Conservation (phyloP, 2,888 invertebrate genomes). For the Xanthostigma xanthostigma region DNA sequence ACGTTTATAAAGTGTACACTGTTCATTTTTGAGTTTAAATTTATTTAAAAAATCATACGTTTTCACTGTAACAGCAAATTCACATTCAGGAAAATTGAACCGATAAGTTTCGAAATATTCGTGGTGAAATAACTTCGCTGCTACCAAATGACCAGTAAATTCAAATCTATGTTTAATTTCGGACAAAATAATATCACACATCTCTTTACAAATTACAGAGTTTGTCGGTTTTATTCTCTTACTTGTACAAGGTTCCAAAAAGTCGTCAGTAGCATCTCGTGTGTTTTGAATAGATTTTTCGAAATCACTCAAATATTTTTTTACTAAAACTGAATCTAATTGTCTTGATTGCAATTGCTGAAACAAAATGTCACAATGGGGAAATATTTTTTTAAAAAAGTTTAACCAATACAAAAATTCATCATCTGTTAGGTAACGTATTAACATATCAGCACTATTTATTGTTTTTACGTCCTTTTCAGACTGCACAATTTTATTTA, state of each 20-base stretch:
- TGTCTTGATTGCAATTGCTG: constrained; percentile 7
- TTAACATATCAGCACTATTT: constrained; percentile 7
- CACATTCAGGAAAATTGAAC: too few relatives aligned
- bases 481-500: constrained; percentile 12
- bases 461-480: constrained; percentile 8
- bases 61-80: too few relatives aligned
- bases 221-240: constrained; percentile 4
- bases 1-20: too few relatives aligned
- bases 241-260: constrained; percentile 4
- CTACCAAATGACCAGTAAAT: too few relatives aligned
- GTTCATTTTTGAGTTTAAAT: too few relatives aligned
- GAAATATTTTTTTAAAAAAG: constrained; percentile 11
- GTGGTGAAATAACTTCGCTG: too few relatives aligned
- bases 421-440: constrained; percentile 3
- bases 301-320: neutral
- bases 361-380: constrained; percentile 11
- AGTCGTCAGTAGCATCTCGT: neutral
- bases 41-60: too few relatives aligned
- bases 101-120: too few relatives aligned
- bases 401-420: constrained; percentile 10
- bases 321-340: constrained; percentile 1
- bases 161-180: neutral
- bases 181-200: constrained; percentile 9
- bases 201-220: constrained; percentile 11
- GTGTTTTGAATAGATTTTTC: constrained; percentile 1